phyloP scores from a whole-genome alignment of 2,888 invertebrate species.

The Latheticus oryzae region DNA sequence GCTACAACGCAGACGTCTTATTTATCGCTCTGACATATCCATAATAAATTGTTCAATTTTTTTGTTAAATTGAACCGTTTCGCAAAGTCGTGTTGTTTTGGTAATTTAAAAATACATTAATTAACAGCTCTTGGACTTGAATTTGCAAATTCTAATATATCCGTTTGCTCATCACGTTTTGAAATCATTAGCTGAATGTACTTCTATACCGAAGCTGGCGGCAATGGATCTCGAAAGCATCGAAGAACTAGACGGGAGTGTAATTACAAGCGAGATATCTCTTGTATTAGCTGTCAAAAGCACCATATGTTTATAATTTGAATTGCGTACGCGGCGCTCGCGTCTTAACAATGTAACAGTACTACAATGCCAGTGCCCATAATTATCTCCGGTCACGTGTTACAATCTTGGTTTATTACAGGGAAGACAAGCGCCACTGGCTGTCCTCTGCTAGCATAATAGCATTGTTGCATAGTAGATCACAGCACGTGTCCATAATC shows the following conservation, averaged over 20 bases:
- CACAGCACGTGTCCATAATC: slow-evolving; percentile 6
- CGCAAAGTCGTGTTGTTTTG: no score
- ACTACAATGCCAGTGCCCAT: slow-evolving; percentile 59
- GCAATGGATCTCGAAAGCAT: slow-evolving; percentile 36
- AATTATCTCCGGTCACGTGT: slow-evolving; percentile 65
- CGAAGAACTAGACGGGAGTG: slow-evolving; percentile 26
- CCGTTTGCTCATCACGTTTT: no score
- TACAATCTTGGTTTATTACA: slow-evolving; percentile 56
- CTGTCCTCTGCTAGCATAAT: slow-evolving; percentile 30
- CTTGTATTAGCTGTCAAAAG: slow-evolving; percentile 55
- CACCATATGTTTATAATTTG: slow-evolving; percentile 62
- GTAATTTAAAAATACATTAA: no score
- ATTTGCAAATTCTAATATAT: no score
- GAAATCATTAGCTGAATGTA: no score
- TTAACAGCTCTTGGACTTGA: no score
- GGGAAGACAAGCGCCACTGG: slow-evolving; percentile 33
- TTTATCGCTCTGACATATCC: no score
- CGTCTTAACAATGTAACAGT: slow-evolving; percentile 62
- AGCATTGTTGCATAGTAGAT: slow-evolving; percentile 47
- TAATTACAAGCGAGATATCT: slow-evolving; percentile 54
- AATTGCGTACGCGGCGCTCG: slow-evolving; percentile 54
- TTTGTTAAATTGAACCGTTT: no score
- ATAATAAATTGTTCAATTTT: no score
- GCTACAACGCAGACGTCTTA: no score
- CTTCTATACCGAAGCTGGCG: no score